Evolutionary conservation across 2,888 invertebrate species (phyloP).

Genomic region (Sinodicranocentrus sp.): DNA sequence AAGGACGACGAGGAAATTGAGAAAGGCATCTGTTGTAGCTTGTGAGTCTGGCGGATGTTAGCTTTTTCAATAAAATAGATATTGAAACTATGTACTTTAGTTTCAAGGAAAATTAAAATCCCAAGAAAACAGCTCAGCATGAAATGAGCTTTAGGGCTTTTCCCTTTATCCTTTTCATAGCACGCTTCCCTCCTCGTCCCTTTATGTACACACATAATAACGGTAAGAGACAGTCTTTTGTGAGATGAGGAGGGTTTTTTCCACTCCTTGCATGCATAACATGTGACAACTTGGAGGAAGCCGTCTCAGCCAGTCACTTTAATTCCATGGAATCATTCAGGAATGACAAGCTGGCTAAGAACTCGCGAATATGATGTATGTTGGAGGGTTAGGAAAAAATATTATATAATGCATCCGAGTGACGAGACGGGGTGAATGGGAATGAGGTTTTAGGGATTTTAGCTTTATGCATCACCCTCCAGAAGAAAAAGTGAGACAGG

Average conservation of each 20-base stretch:
- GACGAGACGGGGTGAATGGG: too few relatives aligned
- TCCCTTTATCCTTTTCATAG: constrained; percentile 19
- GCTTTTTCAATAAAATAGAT: constrained; percentile 20
- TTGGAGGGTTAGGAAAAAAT: neutral
- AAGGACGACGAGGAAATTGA: neutral
- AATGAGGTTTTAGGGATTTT: too few relatives aligned
- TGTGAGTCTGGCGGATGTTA: constrained; percentile 9
- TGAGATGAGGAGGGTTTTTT: neutral
- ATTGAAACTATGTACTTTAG: constrained; percentile 18
- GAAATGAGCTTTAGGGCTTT: constrained; percentile 35
- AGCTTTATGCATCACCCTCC: too few relatives aligned
- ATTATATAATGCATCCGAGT: too few relatives aligned
- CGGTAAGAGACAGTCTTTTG: too few relatives aligned
- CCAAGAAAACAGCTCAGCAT: constrained; percentile 13
- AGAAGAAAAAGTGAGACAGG: too few relatives aligned
- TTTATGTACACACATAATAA: too few relatives aligned
- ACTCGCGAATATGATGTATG: neutral
- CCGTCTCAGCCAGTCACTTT: constrained; percentile 2
- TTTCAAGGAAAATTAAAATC: constrained; percentile 38
- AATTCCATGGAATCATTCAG: neutral
- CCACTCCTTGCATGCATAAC: neutral
- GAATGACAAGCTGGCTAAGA: neutral
- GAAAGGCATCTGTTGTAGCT: neutral
- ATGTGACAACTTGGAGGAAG: constrained; percentile 18
- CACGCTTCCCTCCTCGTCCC: neutral